Conservation (phyloP, 2,888 invertebrate species). For the Phyllotreta cruciferae region DNA sequence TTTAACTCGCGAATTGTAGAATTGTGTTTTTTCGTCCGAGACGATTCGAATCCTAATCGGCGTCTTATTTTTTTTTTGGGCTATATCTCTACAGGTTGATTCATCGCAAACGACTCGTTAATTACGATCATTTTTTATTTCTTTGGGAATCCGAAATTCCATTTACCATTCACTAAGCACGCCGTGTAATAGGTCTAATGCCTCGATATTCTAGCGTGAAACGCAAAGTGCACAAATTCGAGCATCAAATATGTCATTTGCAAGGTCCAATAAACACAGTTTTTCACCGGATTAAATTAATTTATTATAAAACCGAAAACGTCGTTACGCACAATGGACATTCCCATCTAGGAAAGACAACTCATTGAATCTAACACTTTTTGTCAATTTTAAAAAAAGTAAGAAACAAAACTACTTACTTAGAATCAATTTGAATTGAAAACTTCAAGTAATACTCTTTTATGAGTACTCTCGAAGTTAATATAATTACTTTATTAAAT, state of each 20-base stretch:
- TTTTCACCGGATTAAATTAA: slow-evolving; percentile 36
- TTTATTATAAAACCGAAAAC: slow-evolving; percentile 39
- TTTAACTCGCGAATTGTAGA: slow-evolving; percentile 39
- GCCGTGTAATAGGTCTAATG: no score
- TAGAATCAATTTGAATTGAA: no score
- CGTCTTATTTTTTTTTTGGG: not conserved
- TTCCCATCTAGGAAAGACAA: slow-evolving; percentile 31
- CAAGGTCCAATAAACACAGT: slow-evolving; percentile 31
- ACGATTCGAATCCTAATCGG: slow-evolving; percentile 30
- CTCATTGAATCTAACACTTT: slow-evolving; percentile 7
- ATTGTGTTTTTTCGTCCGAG: slow-evolving; percentile 37
- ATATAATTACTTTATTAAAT: no score
- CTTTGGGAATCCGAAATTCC: no score
- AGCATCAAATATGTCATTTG: slow-evolving; percentile 25
- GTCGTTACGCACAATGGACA: slow-evolving; percentile 37
- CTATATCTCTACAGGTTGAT: not conserved
- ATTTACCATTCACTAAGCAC: no score
- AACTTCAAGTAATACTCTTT: no score
- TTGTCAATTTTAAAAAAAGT: not conserved
- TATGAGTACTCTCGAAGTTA: no score
- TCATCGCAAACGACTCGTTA: no score
- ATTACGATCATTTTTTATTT: no score
- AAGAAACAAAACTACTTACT: no score
- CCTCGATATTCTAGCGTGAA: no score
- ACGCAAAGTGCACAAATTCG: no score